Evolutionary conservation across 2,797 vertebrate genomes (phyloP), one percentile per base, ranked within the genome.

Genomic region (Mus spretus): DNA sequence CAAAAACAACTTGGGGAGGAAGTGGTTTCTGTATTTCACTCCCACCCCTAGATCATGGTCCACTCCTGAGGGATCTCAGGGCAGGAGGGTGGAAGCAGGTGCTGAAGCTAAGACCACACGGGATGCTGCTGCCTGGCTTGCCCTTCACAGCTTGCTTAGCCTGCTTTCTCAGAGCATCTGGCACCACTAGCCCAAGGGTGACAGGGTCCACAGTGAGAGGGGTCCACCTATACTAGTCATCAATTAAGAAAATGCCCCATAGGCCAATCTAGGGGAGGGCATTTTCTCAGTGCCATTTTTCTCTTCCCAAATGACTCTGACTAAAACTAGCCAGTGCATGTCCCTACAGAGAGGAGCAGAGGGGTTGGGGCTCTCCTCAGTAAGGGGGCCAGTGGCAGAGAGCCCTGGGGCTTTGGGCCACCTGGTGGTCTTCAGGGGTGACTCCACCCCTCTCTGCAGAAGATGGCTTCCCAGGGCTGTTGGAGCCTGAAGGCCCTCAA

Each of bases 391-490:
- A 0, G 47, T 12, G 6, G 20, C 19, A 34, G 31, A 5, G 75
- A 17, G 12, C 74, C 26, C 61, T 14, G 63, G n/a, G 24, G 47
- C 34, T 6, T 31, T 26, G 22, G 61, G 13, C 7, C 34, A 26
- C 80, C 75, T 0, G 4, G 6, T 14, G 6, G 6, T 34, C 81
- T 59, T 28, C 11, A 92, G 57, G 22, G 4, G 44, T 19, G 5
- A 40, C 59, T 40, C 70, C 0, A 6, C 12, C 9, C 3, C 15
- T 4, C 2, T 50, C 19, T 44, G 26, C 59, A 11, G 1, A 19
- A 0, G 0, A 1, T 65, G 11, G 26, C 34, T 72, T 75, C 26
- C 34, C 0, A 3, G 59, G 47, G 22, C 7, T 19, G 19, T 9
- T 34, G 9, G 31, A 70, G 13, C 87, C 65, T 19, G 10, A 61